Evolutionary conservation across 2,113 vertebrate species (phyloP).

Genomic region (Bubo scandiacus): DNA sequence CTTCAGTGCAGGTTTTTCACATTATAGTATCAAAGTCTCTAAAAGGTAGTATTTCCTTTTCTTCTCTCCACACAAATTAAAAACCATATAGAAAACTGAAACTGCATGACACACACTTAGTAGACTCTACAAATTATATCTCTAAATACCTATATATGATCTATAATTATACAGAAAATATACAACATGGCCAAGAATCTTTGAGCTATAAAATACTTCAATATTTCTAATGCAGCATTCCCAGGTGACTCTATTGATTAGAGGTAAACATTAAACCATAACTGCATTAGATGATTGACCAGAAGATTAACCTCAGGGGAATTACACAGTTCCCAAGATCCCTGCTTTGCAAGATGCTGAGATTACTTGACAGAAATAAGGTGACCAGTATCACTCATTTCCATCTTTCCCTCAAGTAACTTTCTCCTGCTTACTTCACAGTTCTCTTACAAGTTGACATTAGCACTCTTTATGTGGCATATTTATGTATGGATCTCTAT

Average conservation of each 20-base stretch:
- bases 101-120: neutral
- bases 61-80: neutral
- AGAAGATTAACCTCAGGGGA: neutral
- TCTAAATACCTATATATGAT: neutral
- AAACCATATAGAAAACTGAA: neutral
- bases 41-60: neutral
- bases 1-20: neutral
- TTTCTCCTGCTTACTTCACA: neutral
- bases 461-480: neutral
- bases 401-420: neutral
- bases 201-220: neutral
- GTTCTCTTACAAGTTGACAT: neutral
- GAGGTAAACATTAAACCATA: neutral
- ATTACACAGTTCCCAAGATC: neutral
- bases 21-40: neutral
- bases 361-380: neutral
- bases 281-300: conserved; percentile 23
- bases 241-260: neutral
- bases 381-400: neutral
- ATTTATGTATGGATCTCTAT: neutral
- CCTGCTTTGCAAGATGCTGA: neutral
- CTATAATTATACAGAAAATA: neutral
- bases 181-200: neutral
- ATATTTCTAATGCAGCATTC: neutral
- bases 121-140: neutral